Conservation (phyloP, 2,797 vertebrate genomes). For the Ctenopoma multispine region DNA sequence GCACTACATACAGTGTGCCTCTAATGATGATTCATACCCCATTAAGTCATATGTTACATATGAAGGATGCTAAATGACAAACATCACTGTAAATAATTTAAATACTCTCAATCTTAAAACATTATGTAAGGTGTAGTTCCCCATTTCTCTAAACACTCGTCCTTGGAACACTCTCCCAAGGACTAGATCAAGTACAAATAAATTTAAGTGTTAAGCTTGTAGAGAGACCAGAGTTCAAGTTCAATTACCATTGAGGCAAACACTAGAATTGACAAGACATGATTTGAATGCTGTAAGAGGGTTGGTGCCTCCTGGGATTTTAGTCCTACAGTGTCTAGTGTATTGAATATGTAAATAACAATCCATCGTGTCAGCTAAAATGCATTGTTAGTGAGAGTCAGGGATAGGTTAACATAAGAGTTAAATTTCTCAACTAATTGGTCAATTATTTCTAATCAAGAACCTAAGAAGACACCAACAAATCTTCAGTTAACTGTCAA, state of each 20-base stretch:
- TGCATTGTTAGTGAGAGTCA: neutral
- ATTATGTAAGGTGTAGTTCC: constrained; percentile 1
- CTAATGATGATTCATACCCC: neutral
- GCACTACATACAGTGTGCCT: neutral
- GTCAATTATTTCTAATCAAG: neutral
- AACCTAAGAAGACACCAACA: neutral
- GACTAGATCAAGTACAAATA: constrained; percentile 20
- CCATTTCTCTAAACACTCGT: constrained; percentile 2
- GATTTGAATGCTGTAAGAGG: neutral
- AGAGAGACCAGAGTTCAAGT: neutral
- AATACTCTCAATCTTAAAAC: constrained; percentile 5
- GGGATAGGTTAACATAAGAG: neutral
- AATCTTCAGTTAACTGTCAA: too few species aligned
- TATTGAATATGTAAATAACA: neutral
- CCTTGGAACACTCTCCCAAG: constrained; percentile 7
- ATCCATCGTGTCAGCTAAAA: neutral
- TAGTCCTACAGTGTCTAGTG: neutral
- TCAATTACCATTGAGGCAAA: neutral
- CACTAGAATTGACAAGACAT: neutral
- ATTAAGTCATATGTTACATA: constrained; percentile 5
- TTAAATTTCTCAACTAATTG: neutral
- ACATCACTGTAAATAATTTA: constrained; percentile 17
- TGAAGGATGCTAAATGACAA: constrained; percentile 12
- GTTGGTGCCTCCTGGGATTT: constrained; percentile 12
- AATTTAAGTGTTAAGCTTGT: neutral